Conservation (phyloP, 2,113 vertebrate species). For the Sisor rabdophorus region DNA sequence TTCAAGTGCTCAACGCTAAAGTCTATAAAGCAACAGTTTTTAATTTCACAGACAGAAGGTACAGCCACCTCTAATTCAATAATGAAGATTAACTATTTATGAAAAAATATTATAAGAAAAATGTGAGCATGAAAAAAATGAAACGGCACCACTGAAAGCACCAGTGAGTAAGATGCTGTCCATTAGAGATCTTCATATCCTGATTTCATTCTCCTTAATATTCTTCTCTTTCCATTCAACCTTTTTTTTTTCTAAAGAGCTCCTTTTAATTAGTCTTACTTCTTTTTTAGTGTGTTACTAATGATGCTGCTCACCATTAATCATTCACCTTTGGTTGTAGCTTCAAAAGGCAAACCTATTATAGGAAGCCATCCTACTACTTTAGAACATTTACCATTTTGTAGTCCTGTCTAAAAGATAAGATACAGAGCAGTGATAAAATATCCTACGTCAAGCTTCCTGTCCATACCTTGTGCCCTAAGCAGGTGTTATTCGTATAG, state of each 20-base stretch:
- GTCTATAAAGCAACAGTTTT: conserved; percentile 6
- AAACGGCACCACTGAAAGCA: conserved; percentile 57
- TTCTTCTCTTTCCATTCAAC: neutral
- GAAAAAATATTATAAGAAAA: conserved; percentile 53
- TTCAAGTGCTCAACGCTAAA: conserved; percentile 10
- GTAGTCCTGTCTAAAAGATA: neutral
- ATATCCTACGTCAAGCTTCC: neutral
- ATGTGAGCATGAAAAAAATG: conserved; percentile 46
- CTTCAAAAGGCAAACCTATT: conserved; percentile 48
- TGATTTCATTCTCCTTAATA: neutral
- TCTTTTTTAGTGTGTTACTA: conserved; percentile 41
- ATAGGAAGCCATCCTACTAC: neutral
- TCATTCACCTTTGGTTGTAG: conserved; percentile 47
- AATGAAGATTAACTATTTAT: neutral
- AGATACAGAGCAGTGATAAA: neutral
- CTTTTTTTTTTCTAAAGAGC: conserved; percentile 28
- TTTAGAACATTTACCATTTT: neutral
- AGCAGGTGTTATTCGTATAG: neutral
- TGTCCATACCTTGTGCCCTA: neutral
- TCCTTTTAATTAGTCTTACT: conserved; percentile 61
- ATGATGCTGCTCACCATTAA: conserved; percentile 31
- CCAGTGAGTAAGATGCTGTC: conserved; percentile 50
- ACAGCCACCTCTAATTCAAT: neutral
- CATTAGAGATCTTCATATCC: conserved; percentile 58
- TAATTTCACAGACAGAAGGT: conserved; percentile 3